Percentiles rank a stretch among this genome's conserved stretches.
Evolutionary conservation across 1,140 invertebrate species (phyloP).

Genomic region (Musca vetustissima): DNA sequence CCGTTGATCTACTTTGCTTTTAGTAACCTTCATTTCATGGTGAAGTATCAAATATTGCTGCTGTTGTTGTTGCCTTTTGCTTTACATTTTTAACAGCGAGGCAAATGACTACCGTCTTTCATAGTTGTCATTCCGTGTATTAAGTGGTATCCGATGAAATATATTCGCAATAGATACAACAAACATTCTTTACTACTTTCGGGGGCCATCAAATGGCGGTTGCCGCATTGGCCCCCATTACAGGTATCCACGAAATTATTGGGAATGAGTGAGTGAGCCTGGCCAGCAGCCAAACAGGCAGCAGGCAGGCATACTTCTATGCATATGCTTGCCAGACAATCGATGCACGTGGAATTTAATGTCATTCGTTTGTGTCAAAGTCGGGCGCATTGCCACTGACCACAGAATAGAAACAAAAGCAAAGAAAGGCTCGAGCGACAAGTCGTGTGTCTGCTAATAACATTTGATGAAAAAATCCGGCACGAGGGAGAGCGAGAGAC

Average conservation of each 20-base stretch:
- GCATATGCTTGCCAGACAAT: not conserved
- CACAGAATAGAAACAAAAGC: too few species aligned
- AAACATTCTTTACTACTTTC: slow-evolving; percentile 1
- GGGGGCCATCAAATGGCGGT: too few species aligned
- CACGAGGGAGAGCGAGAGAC: too few species aligned
- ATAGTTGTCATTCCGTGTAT: slow-evolving; percentile 22
- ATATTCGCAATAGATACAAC: slow-evolving; percentile 17
- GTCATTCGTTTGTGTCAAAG: slow-evolving; percentile 21
- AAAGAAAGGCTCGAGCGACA: not conserved
- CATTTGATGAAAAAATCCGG: too few species aligned
- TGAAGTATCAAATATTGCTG: not conserved
- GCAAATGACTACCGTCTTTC: slow-evolving; percentile 4
- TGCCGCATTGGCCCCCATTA: too few species aligned
- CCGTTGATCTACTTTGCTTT: slow-evolving; percentile 11
- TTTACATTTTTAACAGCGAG: too few species aligned
- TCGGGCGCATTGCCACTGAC: slow-evolving; percentile 10
- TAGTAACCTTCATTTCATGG: not conserved
- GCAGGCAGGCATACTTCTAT: too few species aligned
- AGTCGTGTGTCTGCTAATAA: slow-evolving; percentile 19
- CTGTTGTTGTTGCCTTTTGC: not conserved
- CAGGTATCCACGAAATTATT: too few species aligned
- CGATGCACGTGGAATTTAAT: slow-evolving; percentile 24
- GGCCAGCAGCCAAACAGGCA: too few species aligned
- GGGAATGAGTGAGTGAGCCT: too few species aligned
- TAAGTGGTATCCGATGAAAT: slow-evolving; percentile 24